Evolutionary conservation across 2,797 vertebrate genomes (phyloP), one percentile per base, ranked within the genome.

Genomic region (Acomys russatus): DNA sequence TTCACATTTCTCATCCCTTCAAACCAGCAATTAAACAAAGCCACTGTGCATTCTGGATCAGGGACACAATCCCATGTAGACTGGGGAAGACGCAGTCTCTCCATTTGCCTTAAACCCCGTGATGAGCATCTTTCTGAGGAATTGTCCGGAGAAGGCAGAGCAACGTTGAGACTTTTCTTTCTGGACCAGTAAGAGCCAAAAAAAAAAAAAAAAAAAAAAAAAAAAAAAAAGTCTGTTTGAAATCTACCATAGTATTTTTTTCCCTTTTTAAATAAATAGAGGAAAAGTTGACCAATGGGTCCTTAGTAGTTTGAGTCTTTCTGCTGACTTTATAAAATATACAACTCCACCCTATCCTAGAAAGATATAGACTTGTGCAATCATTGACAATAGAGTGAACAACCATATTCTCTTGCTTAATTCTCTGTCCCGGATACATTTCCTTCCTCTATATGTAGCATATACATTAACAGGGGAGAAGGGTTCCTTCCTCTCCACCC

Each of bases 401-500:
- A 17, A 0, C 23, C 49, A 84, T 49, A 25, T 12, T 90, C 56
- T 85, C 30, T 92, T 33, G 25, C 35, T 22, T 61, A 70, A 78
- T 70, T 61, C 82, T 86, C 87, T 90, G 9, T 59, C 66, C 49
- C 63, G 70, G 51, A 79, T 54, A 30, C 9, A 1, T 77, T 49
- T 35, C 3, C 28, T 35, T 89, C 2, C 2, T 17, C 76, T 71
- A 83, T 80, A 35, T 74, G 51, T 28, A 71, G 14, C 56, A 3
- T 25, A 51, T 77, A 66, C 22, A n/a, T 86, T 94, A 95, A 93
- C 44, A 96, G 20, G 71, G 25, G 11, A 95, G 17, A 80, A 94
- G 74, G 30, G 84, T 74, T 76, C 66, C 80, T 91, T 38, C 10
- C 51, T 59, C 25, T 74, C 74, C 66, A 9, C 25, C 63, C 44